phyloP scores from a whole-genome alignment of 1,140 invertebrate genomes.

The Cotesia glomerata region DNA sequence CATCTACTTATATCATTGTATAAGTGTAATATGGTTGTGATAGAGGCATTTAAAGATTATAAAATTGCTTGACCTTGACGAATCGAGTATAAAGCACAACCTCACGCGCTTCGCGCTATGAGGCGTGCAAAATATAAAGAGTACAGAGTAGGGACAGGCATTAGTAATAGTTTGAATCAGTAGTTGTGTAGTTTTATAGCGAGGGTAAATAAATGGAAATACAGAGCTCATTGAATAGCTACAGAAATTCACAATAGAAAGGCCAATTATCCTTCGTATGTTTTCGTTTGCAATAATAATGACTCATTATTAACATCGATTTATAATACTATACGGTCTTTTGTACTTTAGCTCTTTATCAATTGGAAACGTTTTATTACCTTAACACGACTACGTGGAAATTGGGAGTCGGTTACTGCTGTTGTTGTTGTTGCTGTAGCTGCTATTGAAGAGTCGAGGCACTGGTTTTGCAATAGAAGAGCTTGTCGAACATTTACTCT shows the following conservation, averaged over 20 bases:
- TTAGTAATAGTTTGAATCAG: too few relatives aligned
- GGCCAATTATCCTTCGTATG: constrained; percentile 17
- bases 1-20: too few relatives aligned
- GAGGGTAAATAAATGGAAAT: constrained; percentile 22
- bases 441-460: constrained; percentile 34
- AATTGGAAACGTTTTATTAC: constrained; percentile 36
- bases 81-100: too few relatives aligned
- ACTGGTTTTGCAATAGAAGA: constrained; percentile 42
- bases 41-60: too few relatives aligned
- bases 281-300: constrained; percentile 23
- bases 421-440: too few relatives aligned
- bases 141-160: not conserved
- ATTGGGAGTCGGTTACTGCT: constrained; percentile 33
- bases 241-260: constrained; percentile 28
- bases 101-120: too few relatives aligned
- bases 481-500: constrained; percentile 43
- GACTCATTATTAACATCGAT: constrained; percentile 26
- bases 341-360: constrained; percentile 8
- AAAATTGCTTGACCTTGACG: too few relatives aligned
- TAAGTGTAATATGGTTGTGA: too few relatives aligned
- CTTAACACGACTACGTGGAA: constrained; percentile 49
- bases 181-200: not conserved
- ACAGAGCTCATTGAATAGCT: constrained; percentile 15
- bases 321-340: constrained; percentile 10
- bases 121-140: too few relatives aligned